Conservation (phyloP, 2,888 invertebrate species). For the Xylota sylvarum region DNA sequence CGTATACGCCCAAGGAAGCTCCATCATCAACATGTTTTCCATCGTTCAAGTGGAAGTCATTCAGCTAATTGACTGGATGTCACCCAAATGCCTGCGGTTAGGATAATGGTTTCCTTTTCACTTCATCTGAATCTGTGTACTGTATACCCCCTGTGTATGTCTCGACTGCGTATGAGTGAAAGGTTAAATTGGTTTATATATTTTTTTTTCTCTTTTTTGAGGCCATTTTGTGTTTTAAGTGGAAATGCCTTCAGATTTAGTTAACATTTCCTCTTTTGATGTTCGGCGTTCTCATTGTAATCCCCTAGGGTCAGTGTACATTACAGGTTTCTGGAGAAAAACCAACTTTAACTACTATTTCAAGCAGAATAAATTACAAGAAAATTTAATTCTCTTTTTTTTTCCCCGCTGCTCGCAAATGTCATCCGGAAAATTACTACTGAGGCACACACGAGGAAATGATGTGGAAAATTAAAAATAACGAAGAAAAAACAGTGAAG, state of each 20-base stretch:
- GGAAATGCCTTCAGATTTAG: background rate
- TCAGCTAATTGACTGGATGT: slow-evolving; percentile 55
- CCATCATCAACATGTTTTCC: slow-evolving; percentile 21
- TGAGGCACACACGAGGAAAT: slow-evolving; percentile 44
- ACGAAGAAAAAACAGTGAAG: slow-evolving; percentile 4
- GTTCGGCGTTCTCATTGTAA: background rate
- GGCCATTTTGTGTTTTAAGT: slow-evolving; percentile 4
- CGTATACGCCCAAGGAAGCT: slow-evolving; percentile 28
- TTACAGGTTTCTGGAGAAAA: background rate
- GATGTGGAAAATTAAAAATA: slow-evolving; percentile 61
- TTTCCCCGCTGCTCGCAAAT: background rate
- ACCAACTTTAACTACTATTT: background rate
- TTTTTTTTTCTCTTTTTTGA: background rate
- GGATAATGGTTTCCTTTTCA: slow-evolving; percentile 19
- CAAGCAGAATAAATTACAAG: slow-evolving; percentile 11
- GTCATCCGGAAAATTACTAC: slow-evolving; percentile 36
- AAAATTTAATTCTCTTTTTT: slow-evolving; percentile 24
- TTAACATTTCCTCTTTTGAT: slow-evolving; percentile 21
- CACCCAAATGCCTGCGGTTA: slow-evolving; percentile 39
- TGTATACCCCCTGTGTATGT: background rate
- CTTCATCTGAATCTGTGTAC: slow-evolving; percentile 8
- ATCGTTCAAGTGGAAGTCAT: slow-evolving; percentile 35
- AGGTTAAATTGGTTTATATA: slow-evolving; percentile 3
- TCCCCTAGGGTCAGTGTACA: background rate
- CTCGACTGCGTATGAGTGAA: slow-evolving; percentile 7